Percentiles rank a stretch among this genome's conserved stretches.
These are phyloP conservation scores for Stegodyphus dumicola DNA, from an alignment of 1,140 invertebrate species.

Conservation along the genomic window DNA sequence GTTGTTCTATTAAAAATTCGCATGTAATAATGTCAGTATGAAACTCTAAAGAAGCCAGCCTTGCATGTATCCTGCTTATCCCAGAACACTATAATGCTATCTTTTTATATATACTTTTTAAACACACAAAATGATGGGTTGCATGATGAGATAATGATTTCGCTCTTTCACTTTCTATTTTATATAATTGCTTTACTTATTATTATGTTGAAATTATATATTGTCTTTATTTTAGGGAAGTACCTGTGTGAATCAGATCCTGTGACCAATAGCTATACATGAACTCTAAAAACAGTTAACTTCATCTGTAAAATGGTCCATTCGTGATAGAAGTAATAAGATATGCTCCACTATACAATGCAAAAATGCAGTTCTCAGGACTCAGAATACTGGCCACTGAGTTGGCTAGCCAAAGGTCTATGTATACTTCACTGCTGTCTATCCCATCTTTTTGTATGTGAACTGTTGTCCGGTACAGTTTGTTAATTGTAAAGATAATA, in stretches of 20 bases:
- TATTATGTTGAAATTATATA: too few species aligned
- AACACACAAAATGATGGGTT: too few species aligned
- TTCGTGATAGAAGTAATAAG: not conserved
- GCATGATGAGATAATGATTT: too few species aligned
- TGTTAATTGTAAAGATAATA: too few species aligned
- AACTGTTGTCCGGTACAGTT: not conserved
- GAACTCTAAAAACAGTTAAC: not conserved
- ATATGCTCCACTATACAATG: not conserved
- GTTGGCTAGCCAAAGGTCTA: not conserved
- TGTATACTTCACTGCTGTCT: not conserved
- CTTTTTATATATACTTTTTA: too few species aligned
- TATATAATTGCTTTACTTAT: too few species aligned
- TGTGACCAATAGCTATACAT: constrained; percentile 16
- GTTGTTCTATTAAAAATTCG: too few species aligned
- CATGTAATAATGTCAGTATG: too few species aligned
- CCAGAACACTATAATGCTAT: too few species aligned
- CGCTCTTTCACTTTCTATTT: too few species aligned
- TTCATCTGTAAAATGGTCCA: constrained; percentile 52
- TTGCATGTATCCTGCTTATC: too few species aligned
- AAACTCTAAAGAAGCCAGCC: too few species aligned
- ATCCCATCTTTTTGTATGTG: not conserved
- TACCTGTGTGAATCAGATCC: constrained; percentile 89
- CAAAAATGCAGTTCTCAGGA: constrained; percentile 9
- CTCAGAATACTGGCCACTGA: not conserved
- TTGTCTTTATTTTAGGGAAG: constrained; percentile 73